Evolutionary conservation across 2,113 vertebrate species (phyloP).

Genomic region (Vombatus ursinus): DNA sequence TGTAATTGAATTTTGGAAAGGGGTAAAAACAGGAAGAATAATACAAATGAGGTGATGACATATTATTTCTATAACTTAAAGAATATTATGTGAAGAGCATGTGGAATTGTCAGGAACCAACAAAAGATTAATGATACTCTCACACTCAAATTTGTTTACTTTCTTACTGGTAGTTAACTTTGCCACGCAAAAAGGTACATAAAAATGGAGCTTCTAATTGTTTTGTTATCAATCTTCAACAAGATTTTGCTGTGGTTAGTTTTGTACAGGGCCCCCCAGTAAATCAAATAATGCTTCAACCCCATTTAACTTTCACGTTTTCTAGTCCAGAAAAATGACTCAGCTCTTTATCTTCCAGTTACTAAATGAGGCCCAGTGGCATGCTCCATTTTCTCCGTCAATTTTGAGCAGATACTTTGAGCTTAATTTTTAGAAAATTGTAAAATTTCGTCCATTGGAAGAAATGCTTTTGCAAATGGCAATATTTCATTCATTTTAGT

Average conservation of each 20-base stretch:
- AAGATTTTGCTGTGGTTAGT: neutral
- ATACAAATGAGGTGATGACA: too few relatives aligned
- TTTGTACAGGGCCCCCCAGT: neutral
- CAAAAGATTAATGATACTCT: too few relatives aligned
- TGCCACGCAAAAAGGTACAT: neutral
- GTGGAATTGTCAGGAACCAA: too few relatives aligned
- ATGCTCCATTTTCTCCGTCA: neutral
- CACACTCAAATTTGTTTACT: too few relatives aligned
- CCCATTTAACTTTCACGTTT: neutral
- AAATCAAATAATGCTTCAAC: neutral
- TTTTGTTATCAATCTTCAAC: neutral
- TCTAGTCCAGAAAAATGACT: neutral
- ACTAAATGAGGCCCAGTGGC: too few relatives aligned
- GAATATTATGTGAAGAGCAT: too few relatives aligned
- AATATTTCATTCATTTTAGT: neutral
- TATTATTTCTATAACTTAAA: too few relatives aligned
- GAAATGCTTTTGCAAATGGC: neutral
- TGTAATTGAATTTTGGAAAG: too few relatives aligned
- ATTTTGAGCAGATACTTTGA: neutral
- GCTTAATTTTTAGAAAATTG: neutral
- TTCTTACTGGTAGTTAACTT: too few relatives aligned
- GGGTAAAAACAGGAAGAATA: too few relatives aligned
- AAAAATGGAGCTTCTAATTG: neutral
- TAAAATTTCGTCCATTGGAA: neutral
- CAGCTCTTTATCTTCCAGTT: neutral